These are phyloP conservation scores for Thamnophis sirtalis DNA, from an alignment of 2,113 vertebrate species.

Conservation along the genomic window DNA sequence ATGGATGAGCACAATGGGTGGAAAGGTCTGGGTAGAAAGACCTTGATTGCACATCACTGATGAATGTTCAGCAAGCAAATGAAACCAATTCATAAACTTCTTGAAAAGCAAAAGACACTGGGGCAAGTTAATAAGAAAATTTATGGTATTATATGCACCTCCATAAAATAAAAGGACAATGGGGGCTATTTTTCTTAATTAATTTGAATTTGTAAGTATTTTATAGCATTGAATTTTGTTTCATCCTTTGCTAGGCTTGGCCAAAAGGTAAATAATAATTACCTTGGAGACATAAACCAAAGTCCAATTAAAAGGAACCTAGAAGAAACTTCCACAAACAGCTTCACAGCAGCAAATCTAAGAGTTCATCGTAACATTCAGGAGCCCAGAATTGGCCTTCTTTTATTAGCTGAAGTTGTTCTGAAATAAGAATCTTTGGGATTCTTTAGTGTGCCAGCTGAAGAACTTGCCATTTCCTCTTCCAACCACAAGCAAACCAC, in stretches of 20 bases:
- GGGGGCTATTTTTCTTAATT: neutral
- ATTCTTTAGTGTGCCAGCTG: neutral
- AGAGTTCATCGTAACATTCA: neutral
- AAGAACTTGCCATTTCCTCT: neutral
- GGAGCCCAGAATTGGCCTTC: neutral
- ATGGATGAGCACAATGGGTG: conserved; percentile 14
- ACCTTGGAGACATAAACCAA: neutral
- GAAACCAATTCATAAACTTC: conserved; percentile 1
- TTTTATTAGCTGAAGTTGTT: neutral
- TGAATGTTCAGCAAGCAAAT: neutral
- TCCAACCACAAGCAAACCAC: neutral
- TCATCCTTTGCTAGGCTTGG: neutral
- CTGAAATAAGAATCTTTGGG: neutral
- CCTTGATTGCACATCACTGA: neutral
- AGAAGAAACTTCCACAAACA: neutral
- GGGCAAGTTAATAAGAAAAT: neutral
- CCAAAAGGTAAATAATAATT: neutral
- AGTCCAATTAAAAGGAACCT: neutral
- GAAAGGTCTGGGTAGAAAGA: conserved; percentile 1
- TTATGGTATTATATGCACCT: neutral
- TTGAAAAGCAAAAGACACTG: neutral
- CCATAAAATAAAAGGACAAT: neutral
- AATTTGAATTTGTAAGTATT: neutral
- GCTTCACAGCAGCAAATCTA: neutral
- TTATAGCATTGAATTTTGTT: neutral